Percentiles rank a stretch among this genome's conserved stretches.
Evolutionary conservation across 1,140 invertebrate genomes (phyloP).

Genomic region (Conus ventricosus): DNA sequence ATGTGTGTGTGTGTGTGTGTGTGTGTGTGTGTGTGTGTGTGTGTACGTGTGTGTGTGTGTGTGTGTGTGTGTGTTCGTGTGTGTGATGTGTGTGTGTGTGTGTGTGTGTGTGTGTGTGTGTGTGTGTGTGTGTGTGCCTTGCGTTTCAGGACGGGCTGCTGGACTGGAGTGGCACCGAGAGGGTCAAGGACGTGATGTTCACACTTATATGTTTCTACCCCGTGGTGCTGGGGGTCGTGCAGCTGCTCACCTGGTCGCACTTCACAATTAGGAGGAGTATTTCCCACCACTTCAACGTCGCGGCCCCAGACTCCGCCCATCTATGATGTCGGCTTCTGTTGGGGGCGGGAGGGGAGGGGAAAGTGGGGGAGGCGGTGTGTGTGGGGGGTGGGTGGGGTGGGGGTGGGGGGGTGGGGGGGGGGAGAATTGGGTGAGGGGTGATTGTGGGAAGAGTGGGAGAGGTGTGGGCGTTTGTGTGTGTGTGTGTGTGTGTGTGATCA

Average conservation of each 20-base stretch:
- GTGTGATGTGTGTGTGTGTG: too few relatives aligned
- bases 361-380: background rate
- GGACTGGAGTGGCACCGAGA: background rate
- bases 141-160: slow-evolving; percentile 39
- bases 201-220: slow-evolving; percentile 55
- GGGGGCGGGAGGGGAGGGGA: background rate
- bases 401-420: background rate
- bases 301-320: background rate
- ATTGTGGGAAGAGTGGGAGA: too few relatives aligned
- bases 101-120: too few relatives aligned
- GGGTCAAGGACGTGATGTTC: slow-evolving; percentile 59
- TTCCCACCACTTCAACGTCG: background rate
- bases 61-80: too few relatives aligned
- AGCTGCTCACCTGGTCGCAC: slow-evolving; percentile 59
- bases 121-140: too few relatives aligned
- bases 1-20: too few relatives aligned
- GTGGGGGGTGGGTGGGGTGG: background rate
- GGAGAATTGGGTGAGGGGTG: background rate
- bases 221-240: slow-evolving; percentile 53
- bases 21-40: too few relatives aligned
- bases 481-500: too few relatives aligned
- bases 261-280: slow-evolving; percentile 45
- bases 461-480: too few relatives aligned
- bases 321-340: slow-evolving; percentile 8
- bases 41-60: too few relatives aligned